These are phyloP conservation scores for Vombatus ursinus DNA, from an alignment of 2,113 vertebrate genomes.

Conservation along the genomic window DNA sequence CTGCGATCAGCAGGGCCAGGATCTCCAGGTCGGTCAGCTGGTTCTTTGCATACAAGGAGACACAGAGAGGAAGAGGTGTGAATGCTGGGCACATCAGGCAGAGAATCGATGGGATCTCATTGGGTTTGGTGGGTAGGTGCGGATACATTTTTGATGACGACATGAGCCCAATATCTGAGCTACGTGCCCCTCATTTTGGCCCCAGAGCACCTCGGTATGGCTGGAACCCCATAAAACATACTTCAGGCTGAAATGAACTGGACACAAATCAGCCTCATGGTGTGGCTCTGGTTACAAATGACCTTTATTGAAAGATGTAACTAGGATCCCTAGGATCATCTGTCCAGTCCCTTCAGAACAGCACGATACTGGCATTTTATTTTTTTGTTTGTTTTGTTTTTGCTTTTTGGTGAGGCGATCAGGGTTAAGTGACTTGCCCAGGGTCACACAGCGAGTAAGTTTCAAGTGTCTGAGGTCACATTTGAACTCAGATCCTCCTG, in stretches of 20 bases:
- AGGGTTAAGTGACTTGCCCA: too few species aligned
- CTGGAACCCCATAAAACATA: not conserved
- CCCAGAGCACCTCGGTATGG: not conserved
- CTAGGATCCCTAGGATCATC: not conserved
- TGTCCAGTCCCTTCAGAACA: not conserved
- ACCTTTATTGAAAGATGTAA: not conserved
- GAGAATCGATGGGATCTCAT: not conserved
- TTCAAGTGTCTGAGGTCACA: too few species aligned
- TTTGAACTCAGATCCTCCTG: too few species aligned
- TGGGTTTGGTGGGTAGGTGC: too few species aligned
- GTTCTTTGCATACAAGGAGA: slow-evolving; percentile 79
- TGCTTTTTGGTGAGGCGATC: too few species aligned
- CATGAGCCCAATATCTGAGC: not conserved
- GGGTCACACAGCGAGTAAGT: too few species aligned
- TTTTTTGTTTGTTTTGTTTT: too few species aligned
- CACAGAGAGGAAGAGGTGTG: not conserved
- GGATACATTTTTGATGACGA: not conserved
- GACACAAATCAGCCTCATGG: not conserved
- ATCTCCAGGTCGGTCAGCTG: slow-evolving; percentile 92
- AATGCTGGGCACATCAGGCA: not conserved
- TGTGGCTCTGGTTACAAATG: not conserved
- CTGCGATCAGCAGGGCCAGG: slow-evolving; percentile 95
- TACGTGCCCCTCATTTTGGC: accelerated
- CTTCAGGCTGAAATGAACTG: accelerated
- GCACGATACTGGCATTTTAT: not conserved